Conservation (phyloP, 2,797 vertebrate genomes). For the Hapalemur alaotrensis region DNA sequence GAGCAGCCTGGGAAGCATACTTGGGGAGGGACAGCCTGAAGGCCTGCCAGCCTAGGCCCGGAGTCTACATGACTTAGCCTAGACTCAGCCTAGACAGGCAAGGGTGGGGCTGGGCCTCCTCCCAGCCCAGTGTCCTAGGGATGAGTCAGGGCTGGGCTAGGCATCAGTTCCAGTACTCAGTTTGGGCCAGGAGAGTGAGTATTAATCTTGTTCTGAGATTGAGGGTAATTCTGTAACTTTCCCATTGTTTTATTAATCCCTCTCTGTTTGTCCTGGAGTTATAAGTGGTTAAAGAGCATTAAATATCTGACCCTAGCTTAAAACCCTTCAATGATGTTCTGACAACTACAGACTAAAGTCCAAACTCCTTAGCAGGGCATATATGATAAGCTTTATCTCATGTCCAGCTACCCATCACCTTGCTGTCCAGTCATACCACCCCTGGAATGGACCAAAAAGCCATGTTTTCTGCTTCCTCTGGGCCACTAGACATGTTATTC, state of each 20-base stretch:
- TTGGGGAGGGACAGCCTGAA: background rate
- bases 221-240: slow-evolving; percentile 10
- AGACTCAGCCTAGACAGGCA: background rate
- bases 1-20: slow-evolving; percentile 18
- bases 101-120: background rate
- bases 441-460: background rate
- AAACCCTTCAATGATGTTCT: background rate
- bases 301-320: background rate
- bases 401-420: background rate
- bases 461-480: background rate
- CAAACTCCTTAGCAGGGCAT: background rate
- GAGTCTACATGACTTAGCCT: background rate
- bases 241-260: background rate
- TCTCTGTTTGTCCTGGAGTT: slow-evolving; percentile 35
- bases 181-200: background rate
- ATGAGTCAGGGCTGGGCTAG: slow-evolving; percentile 17
- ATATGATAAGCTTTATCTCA: background rate
- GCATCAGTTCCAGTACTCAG: background rate
- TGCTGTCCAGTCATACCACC: background rate
- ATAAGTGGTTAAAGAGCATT: background rate
- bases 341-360: background rate
- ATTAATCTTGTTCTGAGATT: slow-evolving; percentile 25
- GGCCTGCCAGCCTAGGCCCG: background rate
- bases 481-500: background rate
- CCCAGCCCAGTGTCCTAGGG: background rate